Evolutionary conservation across 2,888 invertebrate genomes (phyloP), one percentile per base, ranked within the genome.

Genomic region (Rotaria magnacalcarata): DNA sequence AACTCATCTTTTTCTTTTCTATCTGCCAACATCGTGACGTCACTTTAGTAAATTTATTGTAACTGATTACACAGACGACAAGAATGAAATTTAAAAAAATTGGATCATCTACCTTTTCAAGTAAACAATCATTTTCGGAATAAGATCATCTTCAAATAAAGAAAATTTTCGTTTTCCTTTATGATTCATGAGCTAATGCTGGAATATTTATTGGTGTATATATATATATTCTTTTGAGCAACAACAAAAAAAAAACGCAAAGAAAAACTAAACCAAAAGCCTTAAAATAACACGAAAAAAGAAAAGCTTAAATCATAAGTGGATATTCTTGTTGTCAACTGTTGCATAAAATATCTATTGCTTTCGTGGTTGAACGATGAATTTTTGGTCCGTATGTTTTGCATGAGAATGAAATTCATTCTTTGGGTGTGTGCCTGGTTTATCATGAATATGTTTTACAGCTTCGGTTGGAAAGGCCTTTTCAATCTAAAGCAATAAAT

Each of bases 391-490:
- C 7, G 24, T n/a, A 47, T 47, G 10, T 47, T 34, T 43, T n/a
- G 47, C 1, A 47, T 47, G 10, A 19, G 80, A 7, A 43, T 80
- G 80, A 43, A 2, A 7, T n/a, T 80, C 80, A n/a, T 80, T 43
- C 19, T 80, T 80, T 0, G 80, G 80, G 14, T 80, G 43, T 67
- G 34, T 34, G 19, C 67, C 67, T 21, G 80, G 80, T 80, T 80
- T 80, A 47, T 80, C 80, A 47, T 80, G 80, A 21, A 80, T 80
- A 80, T 80, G 47, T 47, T 80, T 80, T 8, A 80, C 47, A 47
- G 80, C 80, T 80, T 80, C 80, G n/a, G 80, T 47, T 80, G 80
- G 47, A 80, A n/a, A 80, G 6, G 80, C 80, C 5, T 80, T n/a
- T n/a, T 80, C 19, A 47, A 80, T 47, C 80, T 80, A 47, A 80